Evolutionary conservation across 2,888 invertebrate genomes (phyloP), one percentile per base, ranked within the genome.

Genomic region (Cryptocephalus primarius): DNA sequence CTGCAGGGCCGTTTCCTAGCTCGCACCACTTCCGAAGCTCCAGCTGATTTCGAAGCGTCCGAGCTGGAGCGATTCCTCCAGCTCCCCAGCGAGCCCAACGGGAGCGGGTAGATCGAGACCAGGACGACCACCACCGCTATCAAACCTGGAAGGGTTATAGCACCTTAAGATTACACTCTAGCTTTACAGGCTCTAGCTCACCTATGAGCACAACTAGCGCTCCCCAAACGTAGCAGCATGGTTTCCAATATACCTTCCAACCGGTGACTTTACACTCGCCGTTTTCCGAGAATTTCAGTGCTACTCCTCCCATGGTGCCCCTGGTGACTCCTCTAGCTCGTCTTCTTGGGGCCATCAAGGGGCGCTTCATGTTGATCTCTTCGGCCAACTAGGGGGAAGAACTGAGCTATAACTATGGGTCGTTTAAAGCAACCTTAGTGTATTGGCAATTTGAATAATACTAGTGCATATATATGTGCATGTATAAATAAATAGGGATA

Each of bases 291-390:
- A n/a, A 12, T 6, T 12, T 36, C 36, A n/a, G 2, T 6, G 12
- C n/a, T 11, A 36, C 36, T 36, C 11, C 12, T n/a, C 36, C 11
- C 12, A 36, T 36, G n/a, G n/a, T 12, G 2, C 12, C 12, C 54
- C 72, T 74, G 61, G 75, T 75, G 51, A 73, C 74, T 41, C 78
- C 71, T 62, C 75, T 69, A 31, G 76, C 71, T 62, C 79, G 82
- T 55, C 81, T 75, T 45, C 83, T 73, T 1, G 84, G 83, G 10
- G 85, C 81, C 85, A 85, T 85, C 14, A 85, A 65, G 0, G 85
- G 85, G 47, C 82, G 72, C 65, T 84, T 84, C 2, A 83, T 76
- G 4, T 81, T 82, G 55, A 81, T 74, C 54, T 84, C 83, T 59
- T 83, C 81, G 46, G 75, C 76, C 47, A 79, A 67, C 74, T 80